Evolutionary conservation across 2,113 vertebrate genomes (phyloP).

Genomic region (Herpailurus yagouaroundi): DNA sequence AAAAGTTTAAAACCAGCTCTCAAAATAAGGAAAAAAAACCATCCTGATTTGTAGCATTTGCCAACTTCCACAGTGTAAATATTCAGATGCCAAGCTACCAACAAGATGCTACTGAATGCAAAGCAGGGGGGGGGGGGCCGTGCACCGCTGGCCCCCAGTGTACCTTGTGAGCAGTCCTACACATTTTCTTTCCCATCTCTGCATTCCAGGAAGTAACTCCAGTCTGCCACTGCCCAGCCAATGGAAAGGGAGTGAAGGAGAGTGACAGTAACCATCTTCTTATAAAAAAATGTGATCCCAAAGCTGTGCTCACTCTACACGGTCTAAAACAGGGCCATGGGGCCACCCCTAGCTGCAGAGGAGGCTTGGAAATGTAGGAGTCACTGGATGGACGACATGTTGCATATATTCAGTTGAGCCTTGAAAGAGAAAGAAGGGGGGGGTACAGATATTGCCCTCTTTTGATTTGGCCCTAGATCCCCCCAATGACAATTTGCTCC

Average conservation of each 20-base stretch:
- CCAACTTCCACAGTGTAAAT: neutral
- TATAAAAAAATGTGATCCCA: neutral
- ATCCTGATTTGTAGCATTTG: neutral
- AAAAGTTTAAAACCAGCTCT: neutral
- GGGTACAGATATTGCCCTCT: neutral
- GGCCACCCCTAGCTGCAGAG: too few relatives aligned
- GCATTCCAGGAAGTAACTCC: neutral
- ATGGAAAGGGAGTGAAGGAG: neutral
- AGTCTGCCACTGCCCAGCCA: too few relatives aligned
- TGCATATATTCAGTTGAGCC: neutral
- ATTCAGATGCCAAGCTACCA: neutral
- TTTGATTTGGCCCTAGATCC: neutral
- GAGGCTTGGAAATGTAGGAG: neutral
- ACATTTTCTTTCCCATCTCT: neutral
- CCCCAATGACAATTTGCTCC: neutral
- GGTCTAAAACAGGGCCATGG: neutral
- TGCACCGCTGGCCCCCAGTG: neutral
- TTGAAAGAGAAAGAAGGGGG: neutral
- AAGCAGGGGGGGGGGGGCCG: neutral
- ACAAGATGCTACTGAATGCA: neutral
- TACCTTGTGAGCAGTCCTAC: neutral
- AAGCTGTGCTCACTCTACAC: too few relatives aligned
- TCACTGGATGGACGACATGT: too few relatives aligned
- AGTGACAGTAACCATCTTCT: neutral
- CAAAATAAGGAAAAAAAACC: neutral